Evolutionary conservation across 2,888 invertebrate species (phyloP).

Genomic region (Melieria crassipennis): DNA sequence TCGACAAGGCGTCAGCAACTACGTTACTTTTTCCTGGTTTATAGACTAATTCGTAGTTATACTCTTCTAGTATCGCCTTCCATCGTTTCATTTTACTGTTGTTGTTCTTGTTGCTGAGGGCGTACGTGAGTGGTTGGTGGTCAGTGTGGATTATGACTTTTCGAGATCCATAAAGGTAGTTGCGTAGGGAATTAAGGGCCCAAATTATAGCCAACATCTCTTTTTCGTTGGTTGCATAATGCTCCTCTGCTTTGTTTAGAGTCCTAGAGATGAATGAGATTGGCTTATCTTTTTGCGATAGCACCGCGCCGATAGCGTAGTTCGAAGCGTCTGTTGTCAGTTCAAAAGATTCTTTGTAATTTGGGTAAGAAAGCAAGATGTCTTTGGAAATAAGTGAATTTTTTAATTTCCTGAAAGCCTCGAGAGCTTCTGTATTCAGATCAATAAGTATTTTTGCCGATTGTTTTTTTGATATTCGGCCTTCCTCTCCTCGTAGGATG

Average conservation of each 20-base stretch:
- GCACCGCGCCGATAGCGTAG: not conserved
- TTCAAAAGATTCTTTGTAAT: not conserved
- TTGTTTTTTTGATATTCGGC: conserved; percentile 28
- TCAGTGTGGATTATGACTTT: conserved; percentile 12
- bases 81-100: conserved; percentile 19
- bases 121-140: conserved; percentile 18
- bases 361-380: conserved; percentile 4
- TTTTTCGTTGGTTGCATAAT: conserved; percentile 7
- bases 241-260: conserved; percentile 1
- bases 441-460: conserved; percentile 21
- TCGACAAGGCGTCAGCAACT: conserved; percentile 13
- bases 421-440: not conserved
- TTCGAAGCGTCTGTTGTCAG: conserved; percentile 2
- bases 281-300: conserved; percentile 7
- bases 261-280: conserved; percentile 10
- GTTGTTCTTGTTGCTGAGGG: not conserved
- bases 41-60: conserved; percentile 6
- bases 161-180: conserved; percentile 15
- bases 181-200: conserved; percentile 9
- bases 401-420: not conserved
- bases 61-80: conserved; percentile 20
- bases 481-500: conserved; percentile 7
- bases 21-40: conserved; percentile 17
- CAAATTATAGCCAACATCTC: conserved; percentile 7
- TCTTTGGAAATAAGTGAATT: conserved; percentile 13